Evolutionary conservation across 2,797 vertebrate genomes (phyloP).

Genomic region (Mus minutoides): DNA sequence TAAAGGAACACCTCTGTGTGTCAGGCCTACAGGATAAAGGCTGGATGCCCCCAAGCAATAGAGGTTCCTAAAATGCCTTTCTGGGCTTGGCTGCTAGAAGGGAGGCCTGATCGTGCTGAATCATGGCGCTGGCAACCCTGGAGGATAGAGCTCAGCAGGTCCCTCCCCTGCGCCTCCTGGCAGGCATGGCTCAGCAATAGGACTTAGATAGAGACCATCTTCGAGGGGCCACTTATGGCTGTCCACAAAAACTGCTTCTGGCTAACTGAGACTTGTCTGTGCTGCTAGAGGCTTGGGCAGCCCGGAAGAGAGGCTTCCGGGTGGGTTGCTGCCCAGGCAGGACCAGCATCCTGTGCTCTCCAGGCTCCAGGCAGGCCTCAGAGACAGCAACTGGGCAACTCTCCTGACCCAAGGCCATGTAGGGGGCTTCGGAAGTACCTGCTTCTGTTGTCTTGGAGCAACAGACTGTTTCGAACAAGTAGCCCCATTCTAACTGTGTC

Average conservation of each 20-base stretch:
- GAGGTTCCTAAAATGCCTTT: not conserved
- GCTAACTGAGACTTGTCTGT: not conserved
- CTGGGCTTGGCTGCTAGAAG: not conserved
- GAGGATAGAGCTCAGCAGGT: not conserved
- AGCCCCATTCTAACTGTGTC: not conserved
- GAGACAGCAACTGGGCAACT: too few relatives aligned
- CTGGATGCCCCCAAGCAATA: not conserved
- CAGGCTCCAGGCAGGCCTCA: not conserved
- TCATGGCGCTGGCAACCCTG: not conserved
- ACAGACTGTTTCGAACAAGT: not conserved
- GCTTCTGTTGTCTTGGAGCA: rapidly evolving
- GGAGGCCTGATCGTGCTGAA: not conserved
- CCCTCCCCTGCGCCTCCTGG: not conserved
- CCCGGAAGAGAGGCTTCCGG: not conserved
- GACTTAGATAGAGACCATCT: not conserved
- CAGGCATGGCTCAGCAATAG: not conserved
- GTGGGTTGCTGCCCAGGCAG: too few relatives aligned
- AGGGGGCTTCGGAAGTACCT: not conserved
- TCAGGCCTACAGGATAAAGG: not conserved
- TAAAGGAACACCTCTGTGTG: not conserved
- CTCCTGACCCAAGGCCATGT: not conserved
- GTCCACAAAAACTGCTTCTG: not conserved
- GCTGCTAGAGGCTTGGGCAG: not conserved
- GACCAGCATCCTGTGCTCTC: not conserved
- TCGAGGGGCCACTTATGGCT: not conserved